phyloP scores from a whole-genome alignment of 2,888 invertebrate genomes.

The Bugulina stolonifera region DNA sequence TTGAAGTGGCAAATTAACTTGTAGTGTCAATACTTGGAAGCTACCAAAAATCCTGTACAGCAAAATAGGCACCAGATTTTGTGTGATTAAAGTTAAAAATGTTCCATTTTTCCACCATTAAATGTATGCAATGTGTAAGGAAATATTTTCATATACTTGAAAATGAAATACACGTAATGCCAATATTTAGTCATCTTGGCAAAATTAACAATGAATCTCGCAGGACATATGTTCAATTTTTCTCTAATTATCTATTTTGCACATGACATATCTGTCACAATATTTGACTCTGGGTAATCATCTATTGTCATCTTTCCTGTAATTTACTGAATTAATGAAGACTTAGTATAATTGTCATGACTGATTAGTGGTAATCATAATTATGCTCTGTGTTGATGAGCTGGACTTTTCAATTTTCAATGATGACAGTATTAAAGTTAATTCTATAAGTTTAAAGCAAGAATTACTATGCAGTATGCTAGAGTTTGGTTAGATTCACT shows the following conservation, averaged over 20 bases:
- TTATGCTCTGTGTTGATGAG: too few species aligned
- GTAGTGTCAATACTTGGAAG: conserved; percentile 23
- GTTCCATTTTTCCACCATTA: too few species aligned
- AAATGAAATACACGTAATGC: too few species aligned
- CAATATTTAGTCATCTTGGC: too few species aligned
- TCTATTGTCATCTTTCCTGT: conserved; percentile 4
- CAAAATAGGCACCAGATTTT: too few species aligned
- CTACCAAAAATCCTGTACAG: conserved; percentile 19
- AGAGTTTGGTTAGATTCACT: too few species aligned
- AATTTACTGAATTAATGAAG: conserved; percentile 5
- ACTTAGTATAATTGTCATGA: conserved; percentile 5
- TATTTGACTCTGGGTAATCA: neutral
- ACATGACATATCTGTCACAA: neutral
- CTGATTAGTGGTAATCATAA: conserved; percentile 7
- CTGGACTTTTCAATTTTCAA: neutral
- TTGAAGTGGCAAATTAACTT: conserved; percentile 26
- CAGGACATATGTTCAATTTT: neutral
- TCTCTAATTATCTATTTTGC: neutral
- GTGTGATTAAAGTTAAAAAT: too few species aligned
- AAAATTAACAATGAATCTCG: too few species aligned
- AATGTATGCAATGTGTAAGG: too few species aligned
- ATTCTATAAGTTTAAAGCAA: conserved; percentile 12
- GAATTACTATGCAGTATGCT: too few species aligned
- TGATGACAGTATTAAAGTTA: neutral
- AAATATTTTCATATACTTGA: too few species aligned